Evolutionary conservation across 2,113 vertebrate genomes (phyloP), one percentile per base, ranked within the genome.

Genomic region (Nycticryphes semicollaris): DNA sequence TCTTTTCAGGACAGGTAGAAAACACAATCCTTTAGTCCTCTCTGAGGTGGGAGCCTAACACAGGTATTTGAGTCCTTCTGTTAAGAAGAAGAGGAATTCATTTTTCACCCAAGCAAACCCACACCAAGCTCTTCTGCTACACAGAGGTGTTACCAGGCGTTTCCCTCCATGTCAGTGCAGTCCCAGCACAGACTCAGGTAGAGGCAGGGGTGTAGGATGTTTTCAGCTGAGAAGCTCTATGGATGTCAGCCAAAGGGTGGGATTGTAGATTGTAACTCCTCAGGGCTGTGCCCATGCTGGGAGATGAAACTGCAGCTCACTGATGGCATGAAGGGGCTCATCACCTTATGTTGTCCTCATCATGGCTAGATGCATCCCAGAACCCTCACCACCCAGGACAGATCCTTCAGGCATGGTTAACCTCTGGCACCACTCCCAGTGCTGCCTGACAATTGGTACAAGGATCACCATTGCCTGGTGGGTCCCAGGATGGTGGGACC

Each of bases 381-480:
- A 31, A 14, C 6, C 60, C 12, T 22, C 28, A 47, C 41, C 1
- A 0, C 6, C 23, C 3, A 3, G 76, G 35, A 35, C 15, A 50
- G 64, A 39, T 23, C 13, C 12, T 2, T 41, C 12, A 27, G 27
- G 60, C 21, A 23, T 2, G 5, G 50, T 28, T 57, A 54, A 28
- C 30, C 1, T 0, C 1, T 14, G 45, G 30, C 30, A 43, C 39
- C 0, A 2, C 24, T 75, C 39, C 60, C 11, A 3, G 47, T 3
- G 3, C 48, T 39, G 60, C 20, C 23, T 1, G 0, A 8, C 7
- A 48, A 21, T 27, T 2, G 2, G 48, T 50, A 63, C 35, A 78
- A 50, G 41, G 21, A 30, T 50, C 43, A 15, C 18, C 2, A 1
- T 8, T 53, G 30, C 30, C n/a, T 41, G 18, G 14, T 35, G 27